These are phyloP conservation scores for Nipponacmea schrenckii DNA, from an alignment of 2,888 invertebrate genomes.

Conservation along the genomic window DNA sequence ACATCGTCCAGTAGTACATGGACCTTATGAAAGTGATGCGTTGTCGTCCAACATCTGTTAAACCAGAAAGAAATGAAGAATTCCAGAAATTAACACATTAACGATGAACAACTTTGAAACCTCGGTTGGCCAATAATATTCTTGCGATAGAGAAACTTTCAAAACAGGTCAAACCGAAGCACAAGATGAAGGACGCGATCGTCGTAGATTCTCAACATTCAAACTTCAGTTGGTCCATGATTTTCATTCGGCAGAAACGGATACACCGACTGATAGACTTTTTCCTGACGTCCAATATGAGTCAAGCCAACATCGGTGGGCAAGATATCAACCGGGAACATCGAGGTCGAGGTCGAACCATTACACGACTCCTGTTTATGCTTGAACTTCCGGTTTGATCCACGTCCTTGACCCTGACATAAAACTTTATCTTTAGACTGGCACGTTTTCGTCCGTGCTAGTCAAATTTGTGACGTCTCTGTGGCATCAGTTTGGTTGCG, in stretches of 20 bases:
- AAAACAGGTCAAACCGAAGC: no score
- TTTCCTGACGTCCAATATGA: constrained; percentile 2
- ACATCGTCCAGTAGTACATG: no score
- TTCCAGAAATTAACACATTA: no score
- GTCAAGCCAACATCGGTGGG: neutral
- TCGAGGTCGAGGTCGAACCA: neutral
- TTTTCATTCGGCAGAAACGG: neutral
- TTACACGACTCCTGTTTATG: neutral
- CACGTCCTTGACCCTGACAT: neutral
- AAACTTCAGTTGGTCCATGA: neutral
- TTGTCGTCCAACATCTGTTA: no score
- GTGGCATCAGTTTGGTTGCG: constrained; percentile 19
- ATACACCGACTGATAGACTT: neutral
- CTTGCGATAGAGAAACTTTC: no score
- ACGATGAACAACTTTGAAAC: no score
- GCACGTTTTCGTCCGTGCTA: neutral
- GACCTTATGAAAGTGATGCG: no score
- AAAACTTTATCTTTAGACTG: neutral
- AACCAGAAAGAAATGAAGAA: no score
- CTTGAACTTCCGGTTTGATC: neutral
- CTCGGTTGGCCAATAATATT: no score
- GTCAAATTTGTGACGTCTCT: constrained; percentile 20
- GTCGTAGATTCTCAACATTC: neutral
- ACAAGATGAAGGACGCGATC: no score
- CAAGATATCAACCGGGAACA: neutral